Evolutionary conservation across 2,797 vertebrate genomes (phyloP).

Genomic region (Antrozous pallidus): DNA sequence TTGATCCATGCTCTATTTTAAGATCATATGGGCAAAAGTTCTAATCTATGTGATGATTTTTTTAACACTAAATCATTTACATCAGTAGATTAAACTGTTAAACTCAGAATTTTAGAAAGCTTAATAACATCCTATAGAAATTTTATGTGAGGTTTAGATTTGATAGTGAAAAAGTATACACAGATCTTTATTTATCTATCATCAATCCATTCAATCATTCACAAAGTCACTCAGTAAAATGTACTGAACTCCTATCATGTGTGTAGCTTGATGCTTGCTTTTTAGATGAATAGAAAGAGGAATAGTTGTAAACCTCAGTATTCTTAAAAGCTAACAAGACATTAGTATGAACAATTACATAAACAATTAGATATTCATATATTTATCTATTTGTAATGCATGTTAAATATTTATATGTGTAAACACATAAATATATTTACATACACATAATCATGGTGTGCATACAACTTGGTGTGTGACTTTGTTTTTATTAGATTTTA

Average conservation of each 20-base stretch:
- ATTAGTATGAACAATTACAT: background rate
- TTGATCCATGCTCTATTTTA: background rate
- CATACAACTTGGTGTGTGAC: background rate
- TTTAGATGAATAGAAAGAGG: background rate
- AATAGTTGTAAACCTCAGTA: background rate
- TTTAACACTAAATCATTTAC: background rate
- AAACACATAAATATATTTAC: background rate
- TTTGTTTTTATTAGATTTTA: constrained; percentile 14
- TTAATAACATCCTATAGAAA: constrained; percentile 3
- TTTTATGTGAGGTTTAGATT: constrained; percentile 10
- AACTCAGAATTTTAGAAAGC: background rate
- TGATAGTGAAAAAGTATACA: background rate
- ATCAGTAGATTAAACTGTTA: background rate
- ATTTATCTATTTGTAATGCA: background rate
- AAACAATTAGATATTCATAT: constrained; percentile 3
- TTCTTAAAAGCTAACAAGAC: background rate
- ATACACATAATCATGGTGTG: background rate
- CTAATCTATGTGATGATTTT: constrained; percentile 14
- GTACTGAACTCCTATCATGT: background rate
- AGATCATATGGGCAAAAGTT: background rate
- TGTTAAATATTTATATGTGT: background rate
- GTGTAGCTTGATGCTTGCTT: background rate
- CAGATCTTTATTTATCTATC: background rate
- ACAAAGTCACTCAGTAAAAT: background rate
- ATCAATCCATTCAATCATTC: background rate